Conservation (phyloP, 1,140 invertebrate species). For the Drosophila virilis region DNA sequence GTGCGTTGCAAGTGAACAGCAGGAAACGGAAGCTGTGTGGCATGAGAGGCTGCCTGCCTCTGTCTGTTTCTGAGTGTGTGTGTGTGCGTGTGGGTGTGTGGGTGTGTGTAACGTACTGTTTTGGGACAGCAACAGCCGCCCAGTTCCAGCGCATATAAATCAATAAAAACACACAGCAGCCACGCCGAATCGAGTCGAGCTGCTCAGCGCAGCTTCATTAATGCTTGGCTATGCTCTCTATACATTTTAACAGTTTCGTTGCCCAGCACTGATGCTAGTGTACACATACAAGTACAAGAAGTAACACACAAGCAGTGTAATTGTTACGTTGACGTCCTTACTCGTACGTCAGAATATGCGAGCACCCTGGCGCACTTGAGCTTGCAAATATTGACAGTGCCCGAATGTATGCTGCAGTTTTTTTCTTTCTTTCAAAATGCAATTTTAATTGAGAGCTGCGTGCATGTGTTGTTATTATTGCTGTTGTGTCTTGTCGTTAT, state of each 20-base stretch:
- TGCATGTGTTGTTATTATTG: slow-evolving; percentile 24
- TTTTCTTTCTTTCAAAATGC: slow-evolving; percentile 44
- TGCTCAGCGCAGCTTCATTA: slow-evolving; percentile 54
- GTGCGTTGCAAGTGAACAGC: slow-evolving; percentile 53
- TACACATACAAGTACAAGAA: slow-evolving; percentile 49
- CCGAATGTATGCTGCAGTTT: slow-evolving; percentile 64
- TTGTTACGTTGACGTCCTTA: slow-evolving; percentile 34
- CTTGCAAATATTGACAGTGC: slow-evolving; percentile 53
- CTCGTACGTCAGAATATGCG: slow-evolving; percentile 35
- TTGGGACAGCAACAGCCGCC: slow-evolving; percentile 76
- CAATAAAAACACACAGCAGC: slow-evolving; percentile 71
- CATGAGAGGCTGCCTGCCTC: slow-evolving; percentile 34
- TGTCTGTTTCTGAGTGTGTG: neutral
- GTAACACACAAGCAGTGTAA: slow-evolving; percentile 22
- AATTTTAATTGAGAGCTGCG: slow-evolving; percentile 69
- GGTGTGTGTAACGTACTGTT: slow-evolving; percentile 29
- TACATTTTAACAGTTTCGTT: slow-evolving; percentile 25
- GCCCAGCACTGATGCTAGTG: slow-evolving; percentile 45
- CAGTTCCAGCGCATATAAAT: slow-evolving; percentile 73
- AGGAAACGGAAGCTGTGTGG: slow-evolving; percentile 71
- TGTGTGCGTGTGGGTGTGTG: slow-evolving; percentile 16
- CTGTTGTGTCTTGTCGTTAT: slow-evolving; percentile 5
- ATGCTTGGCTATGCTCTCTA: slow-evolving; percentile 47
- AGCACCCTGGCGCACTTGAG: slow-evolving; percentile 44
- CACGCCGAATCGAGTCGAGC: slow-evolving; percentile 43